Base-by-base conservation (phyloP, 2,888 invertebrate species). In the Conchocele bisecta region DNA sequence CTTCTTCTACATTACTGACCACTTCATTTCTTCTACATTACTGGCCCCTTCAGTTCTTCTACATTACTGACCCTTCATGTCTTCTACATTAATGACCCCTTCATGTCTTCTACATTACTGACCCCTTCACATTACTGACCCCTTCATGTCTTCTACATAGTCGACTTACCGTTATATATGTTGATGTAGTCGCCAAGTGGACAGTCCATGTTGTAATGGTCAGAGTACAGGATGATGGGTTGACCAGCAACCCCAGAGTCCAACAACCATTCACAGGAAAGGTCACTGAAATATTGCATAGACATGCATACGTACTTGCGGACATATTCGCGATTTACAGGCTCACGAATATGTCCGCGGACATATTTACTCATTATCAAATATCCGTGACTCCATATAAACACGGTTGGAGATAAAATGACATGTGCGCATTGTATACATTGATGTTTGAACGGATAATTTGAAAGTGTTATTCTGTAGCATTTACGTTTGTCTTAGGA, bases 221-320 rank as follows among this genome's bases (percentile, higher is more conserved):
- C 69, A 1, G 72, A 68, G 46, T 69, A 76, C 7, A 76, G 20
- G 20, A 76, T 29, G 28, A 76, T 31, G 11, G 35, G 48, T 58
- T 76, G 76, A 28, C 76, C 66, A 11, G 51, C 58, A 9, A 54
- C 65, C 7, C 76, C 76, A 1, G 76, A 72, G 37, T 76, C 72
- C 11, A 76, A 28, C 17, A 72, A 56, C 76, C 76, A 76, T 28
- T 58, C 35, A 39, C 76, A 76, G 22, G 37, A 54, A 15, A 65
- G 20, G 48, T 72, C 42, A 24, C 76, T 76, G 68, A 39, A 72
- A 72, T 22, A 26, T 6, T 35, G 44, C 28, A 9, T 28, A 24
- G 6, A 26, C 15, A 17, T 29, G 17, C 24, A 56, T 15, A 7
- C 11, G 11, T 35, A 13, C 15, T 11, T 11, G n/a, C 15, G n/a